These are phyloP conservation scores for Heliothis peltigera DNA, from an alignment of 2,888 invertebrate genomes.

Conservation along the genomic window DNA sequence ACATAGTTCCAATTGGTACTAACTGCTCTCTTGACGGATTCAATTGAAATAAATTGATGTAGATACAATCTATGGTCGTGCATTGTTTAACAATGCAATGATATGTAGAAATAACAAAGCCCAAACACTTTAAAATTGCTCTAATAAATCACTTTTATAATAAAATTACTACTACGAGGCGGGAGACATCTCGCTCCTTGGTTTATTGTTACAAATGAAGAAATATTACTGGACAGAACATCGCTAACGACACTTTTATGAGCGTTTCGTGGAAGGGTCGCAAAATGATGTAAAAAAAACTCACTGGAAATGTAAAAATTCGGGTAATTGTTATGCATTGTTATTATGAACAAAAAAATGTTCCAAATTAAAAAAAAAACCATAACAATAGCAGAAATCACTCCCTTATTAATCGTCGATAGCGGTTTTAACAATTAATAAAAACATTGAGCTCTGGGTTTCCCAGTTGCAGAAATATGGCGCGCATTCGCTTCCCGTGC, in stretches of 20 bases:
- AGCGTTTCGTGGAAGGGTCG: not conserved
- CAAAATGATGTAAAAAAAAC: slow-evolving; percentile 1
- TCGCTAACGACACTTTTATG: slow-evolving; percentile 3
- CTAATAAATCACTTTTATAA: slow-evolving; percentile 52
- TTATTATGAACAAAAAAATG: slow-evolving; percentile 2
- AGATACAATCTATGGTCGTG: slow-evolving; percentile 54
- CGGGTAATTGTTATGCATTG: not conserved
- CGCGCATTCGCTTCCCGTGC: not conserved
- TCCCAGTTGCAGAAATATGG: slow-evolving; percentile 8
- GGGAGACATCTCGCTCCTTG: not conserved
- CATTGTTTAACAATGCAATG: slow-evolving; percentile 61
- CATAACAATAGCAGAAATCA: slow-evolving; percentile 17
- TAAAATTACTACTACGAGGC: slow-evolving; percentile 34
- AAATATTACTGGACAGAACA: slow-evolving; percentile 26
- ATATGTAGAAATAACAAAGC: slow-evolving; percentile 63
- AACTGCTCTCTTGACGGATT: slow-evolving; percentile 64
- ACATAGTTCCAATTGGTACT: slow-evolving; percentile 72
- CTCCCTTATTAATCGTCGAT: slow-evolving; percentile 3
- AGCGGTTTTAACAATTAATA: not conserved
- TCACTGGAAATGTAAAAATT: not conserved
- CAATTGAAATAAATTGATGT: slow-evolving; percentile 82
- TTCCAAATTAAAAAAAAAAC: slow-evolving; percentile 17
- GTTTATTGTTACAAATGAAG: slow-evolving; percentile 20
- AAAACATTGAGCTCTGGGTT: slow-evolving; percentile 10
- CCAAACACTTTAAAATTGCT: slow-evolving; percentile 50